Evolutionary conservation across 1,140 invertebrate genomes (phyloP), one percentile per base, ranked within the genome.

Genomic region (Zaprionus nigranus): DNA sequence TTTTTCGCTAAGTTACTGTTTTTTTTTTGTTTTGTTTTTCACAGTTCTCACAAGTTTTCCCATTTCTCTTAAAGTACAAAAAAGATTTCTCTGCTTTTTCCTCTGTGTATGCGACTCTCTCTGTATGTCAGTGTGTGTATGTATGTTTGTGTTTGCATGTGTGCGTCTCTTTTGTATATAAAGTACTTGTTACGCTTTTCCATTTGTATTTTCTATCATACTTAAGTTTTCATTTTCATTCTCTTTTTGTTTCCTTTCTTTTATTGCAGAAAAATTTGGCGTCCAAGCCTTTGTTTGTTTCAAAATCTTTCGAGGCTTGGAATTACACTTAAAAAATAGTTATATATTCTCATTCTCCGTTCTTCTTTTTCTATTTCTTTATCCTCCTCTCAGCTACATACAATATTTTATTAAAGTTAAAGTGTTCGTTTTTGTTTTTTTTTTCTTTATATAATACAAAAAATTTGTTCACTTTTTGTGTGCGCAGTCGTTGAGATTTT

Each of bases 211-310:
- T 58, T 66, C 58, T 59, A 22, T 51, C 13, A 12, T 64, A 38
- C 20, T 71, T 57, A 12, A 67, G 28, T 40, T 69, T 62, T 38
- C 20, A 9, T 61, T 61, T 17, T 43, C 43, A 53, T 15, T 51
- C 63, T 49, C 12, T 67, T 61, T 74, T 62, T 40, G 12, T 34
- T 74, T 43, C 40, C n/a, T 49, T 54, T 17, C 30, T 53, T 81
- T 87, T 88, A 90, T 88, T 88, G 80, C 84, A 79, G 72, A 81
- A 90, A 88, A 88, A 88, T 88, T 88, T 88, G 84, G 84, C 84
- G 56, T 54, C 82, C 82, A 86, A 86, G 67, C 75, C 77, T 46
- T 46, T n/a, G n/a, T 43, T 43, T 43, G n/a, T 46, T 46, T 46
- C 22, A 26, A 53, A 53, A 53, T 53, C 43, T 24, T 53, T 46